Evolutionary conservation across 2,797 vertebrate species (phyloP).

Genomic region (Octomys mimax): DNA sequence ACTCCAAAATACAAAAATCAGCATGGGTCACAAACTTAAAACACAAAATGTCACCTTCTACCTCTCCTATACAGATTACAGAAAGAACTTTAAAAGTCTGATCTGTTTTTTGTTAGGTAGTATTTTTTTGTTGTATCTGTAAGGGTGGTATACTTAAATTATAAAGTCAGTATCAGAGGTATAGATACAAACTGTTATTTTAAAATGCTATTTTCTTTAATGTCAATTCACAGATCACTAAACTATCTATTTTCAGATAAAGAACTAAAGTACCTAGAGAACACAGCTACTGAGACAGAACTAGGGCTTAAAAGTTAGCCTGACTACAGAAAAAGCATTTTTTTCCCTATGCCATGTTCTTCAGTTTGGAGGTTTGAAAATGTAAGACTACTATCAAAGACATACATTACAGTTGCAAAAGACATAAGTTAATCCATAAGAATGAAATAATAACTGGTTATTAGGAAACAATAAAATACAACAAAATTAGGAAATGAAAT

Average conservation of each 20-base stretch:
- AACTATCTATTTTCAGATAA: neutral
- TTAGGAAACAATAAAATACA: constrained; percentile 29
- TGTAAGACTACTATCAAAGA: constrained; percentile 14
- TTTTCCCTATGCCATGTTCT: constrained; percentile 27
- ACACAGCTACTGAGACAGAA: constrained; percentile 20
- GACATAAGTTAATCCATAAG: neutral
- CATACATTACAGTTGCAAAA: constrained; percentile 13
- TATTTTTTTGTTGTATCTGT: constrained; percentile 28
- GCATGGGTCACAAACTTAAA: constrained; percentile 34
- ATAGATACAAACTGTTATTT: neutral
- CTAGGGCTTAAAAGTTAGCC: neutral
- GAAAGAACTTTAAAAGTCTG: neutral
- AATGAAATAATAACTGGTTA: constrained; percentile 4
- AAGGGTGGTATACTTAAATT: neutral
- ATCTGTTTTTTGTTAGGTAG: neutral
- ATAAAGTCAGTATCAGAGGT: neutral
- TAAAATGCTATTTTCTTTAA: constrained; percentile 40
- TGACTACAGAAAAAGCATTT: neutral
- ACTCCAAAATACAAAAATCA: constrained; percentile 56
- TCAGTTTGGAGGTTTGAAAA: neutral
- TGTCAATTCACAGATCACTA: neutral
- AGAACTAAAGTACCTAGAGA: neutral
- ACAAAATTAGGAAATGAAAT: constrained; percentile 21
- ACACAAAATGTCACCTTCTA: neutral
- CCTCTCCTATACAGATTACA: neutral